phyloP scores from a whole-genome alignment of 2,797 vertebrate species.

The Phataginus tetradactyla region DNA sequence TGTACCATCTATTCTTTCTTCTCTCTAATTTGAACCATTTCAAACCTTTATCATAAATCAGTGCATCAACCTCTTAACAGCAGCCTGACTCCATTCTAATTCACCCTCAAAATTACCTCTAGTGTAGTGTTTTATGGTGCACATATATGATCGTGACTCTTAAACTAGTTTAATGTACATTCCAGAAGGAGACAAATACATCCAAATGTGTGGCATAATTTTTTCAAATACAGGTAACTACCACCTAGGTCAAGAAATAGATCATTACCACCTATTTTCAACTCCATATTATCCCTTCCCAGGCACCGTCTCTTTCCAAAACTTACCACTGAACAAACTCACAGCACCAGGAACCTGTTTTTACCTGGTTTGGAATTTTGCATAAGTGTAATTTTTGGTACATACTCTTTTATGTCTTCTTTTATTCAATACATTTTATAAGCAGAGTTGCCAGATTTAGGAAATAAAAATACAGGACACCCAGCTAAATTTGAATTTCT shows the following conservation, averaged over 20 bases:
- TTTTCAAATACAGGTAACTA: neutral
- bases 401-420: neutral
- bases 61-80: neutral
- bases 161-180: neutral
- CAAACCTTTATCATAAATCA: neutral
- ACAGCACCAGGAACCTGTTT: neutral
- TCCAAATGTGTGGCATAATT: neutral
- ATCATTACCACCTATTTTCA: neutral
- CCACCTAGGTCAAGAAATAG: neutral
- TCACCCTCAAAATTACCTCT: neutral
- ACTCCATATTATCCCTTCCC: neutral
- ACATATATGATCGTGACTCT: neutral
- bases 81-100: neutral
- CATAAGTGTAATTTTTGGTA: neutral
- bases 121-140: neutral
- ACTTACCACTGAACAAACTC: neutral
- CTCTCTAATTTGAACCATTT: neutral
- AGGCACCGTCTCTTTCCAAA: neutral
- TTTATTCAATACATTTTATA: neutral
- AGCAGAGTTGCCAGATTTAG: neutral
- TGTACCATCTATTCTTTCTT: neutral
- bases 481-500: neutral
- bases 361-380: neutral
- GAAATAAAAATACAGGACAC: slow-evolving; percentile 4
- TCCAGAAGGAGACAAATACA: neutral